Evolutionary conservation across 2,797 vertebrate genomes (phyloP), one percentile per base, ranked within the genome.

Genomic region (Cossypha heuglini): DNA sequence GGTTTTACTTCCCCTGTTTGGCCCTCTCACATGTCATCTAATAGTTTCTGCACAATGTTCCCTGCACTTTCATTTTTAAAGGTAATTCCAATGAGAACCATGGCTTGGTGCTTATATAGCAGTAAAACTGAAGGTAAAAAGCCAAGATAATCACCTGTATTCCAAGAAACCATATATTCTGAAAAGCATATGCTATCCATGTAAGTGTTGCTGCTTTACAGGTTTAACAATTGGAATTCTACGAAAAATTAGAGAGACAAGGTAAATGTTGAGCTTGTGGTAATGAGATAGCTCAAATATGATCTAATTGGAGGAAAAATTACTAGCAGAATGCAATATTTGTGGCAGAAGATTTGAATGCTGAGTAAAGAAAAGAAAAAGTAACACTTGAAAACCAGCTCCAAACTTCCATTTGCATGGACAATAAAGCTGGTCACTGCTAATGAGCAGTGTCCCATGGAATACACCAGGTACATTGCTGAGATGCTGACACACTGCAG

Each of bases 111-210:
- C 49, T 78, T 51, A 21, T 75, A 51, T 0, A 4, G 28, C 10
- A 69, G 24, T n/a, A 75, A 86, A 91, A 82, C 14, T 33, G 17
- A 66, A 64, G 24, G 13, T 18, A 40, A 58, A 90, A 90, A 90
- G 19, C 21, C 31, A 66, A 58, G 17, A 54, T 13, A 54, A 62
- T 18, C 5, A 69, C 22, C 14, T 24, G 9, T 40, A 46, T 48
- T 73, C 26, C 43, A 67, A 77, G 37, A 79, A 88, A 51, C 3
- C 26, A 13, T 19, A 24, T n/a, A 35, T 68, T 76, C 55, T 43
- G 28, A 45, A 79, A 63, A 16, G 11, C 0, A 1, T 13, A 26
- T 19, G 7, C 5, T 66, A 1, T 26, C 13, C 28, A 21, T 24
- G 38, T 9, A 69, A 45, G 16, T 52, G 12, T 59, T 48, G 21